phyloP scores from a whole-genome alignment of 2,797 vertebrate genomes.

The Silurus lanzhouensis region DNA sequence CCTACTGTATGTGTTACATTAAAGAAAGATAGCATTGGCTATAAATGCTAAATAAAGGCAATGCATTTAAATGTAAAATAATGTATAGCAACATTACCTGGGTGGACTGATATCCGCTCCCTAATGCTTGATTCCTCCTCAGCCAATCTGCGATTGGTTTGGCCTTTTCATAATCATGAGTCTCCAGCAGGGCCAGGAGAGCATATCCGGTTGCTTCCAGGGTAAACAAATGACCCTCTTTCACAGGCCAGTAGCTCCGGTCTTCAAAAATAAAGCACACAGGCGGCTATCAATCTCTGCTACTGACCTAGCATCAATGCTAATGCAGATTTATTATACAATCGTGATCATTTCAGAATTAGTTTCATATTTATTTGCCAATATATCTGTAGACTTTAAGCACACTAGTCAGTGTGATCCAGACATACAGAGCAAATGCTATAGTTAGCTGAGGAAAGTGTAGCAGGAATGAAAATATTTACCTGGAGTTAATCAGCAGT shows the following conservation, averaged over 20 bases:
- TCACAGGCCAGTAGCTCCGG: constrained; percentile 70
- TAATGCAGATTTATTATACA: not conserved
- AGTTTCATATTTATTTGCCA: not conserved
- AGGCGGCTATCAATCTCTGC: not conserved
- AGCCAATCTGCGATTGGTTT: constrained; percentile 75
- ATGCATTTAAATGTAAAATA: not conserved
- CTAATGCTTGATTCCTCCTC: constrained; percentile 69
- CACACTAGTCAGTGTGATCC: not conserved
- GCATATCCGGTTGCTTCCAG: constrained; percentile 85
- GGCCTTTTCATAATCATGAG: constrained; percentile 51
- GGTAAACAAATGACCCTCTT: constrained; percentile 60
- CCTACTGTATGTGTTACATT: not conserved
- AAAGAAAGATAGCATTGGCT: not conserved
- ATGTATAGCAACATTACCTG: constrained; percentile 68
- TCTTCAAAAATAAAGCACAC: constrained; percentile 57
- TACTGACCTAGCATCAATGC: not conserved
- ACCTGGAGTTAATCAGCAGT: not conserved
- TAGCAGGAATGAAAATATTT: not conserved
- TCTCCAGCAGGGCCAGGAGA: constrained; percentile 76
- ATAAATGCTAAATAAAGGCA: not conserved
- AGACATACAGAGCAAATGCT: not conserved
- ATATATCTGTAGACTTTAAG: not conserved
- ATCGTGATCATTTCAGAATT: not conserved
- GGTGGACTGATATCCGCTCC: constrained; percentile 78
- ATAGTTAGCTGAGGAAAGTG: not conserved